Conservation (phyloP, 1,140 invertebrate genomes). For the Chlorops oryzae region DNA sequence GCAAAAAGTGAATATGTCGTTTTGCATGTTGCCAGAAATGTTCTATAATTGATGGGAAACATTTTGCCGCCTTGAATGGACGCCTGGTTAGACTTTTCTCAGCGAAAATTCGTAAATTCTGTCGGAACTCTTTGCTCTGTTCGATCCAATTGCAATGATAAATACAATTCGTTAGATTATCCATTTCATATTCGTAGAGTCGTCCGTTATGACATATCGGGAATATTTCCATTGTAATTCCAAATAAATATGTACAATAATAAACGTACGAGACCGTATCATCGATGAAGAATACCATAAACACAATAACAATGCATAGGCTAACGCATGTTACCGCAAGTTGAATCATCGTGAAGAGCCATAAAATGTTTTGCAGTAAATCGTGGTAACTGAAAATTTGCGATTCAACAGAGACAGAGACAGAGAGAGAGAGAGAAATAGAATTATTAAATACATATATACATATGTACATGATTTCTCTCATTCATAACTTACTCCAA, state of each 20-base stretch:
- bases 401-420: too few species aligned
- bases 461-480: background rate
- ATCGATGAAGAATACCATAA: constrained; percentile 5
- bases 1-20: constrained; percentile 6
- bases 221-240: constrained; percentile 5
- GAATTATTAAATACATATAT: too few species aligned
- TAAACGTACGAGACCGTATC: constrained; percentile 5
- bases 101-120: constrained; percentile 7
- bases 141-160: constrained; percentile 7
- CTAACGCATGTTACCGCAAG: constrained; percentile 1
- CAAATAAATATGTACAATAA: constrained; percentile 3
- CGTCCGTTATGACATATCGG: constrained; percentile 9
- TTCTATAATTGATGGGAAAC: constrained; percentile 4
- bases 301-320: constrained; percentile 3
- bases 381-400: too few species aligned
- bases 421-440: too few species aligned
- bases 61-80: constrained; percentile 1
- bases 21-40: constrained; percentile 1
- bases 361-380: constrained; percentile 3
- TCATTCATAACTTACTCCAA: constrained; percentile 6
- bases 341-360: constrained; percentile 6
- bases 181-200: constrained; percentile 9
- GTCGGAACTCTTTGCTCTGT: background rate
- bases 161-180: constrained; percentile 2
- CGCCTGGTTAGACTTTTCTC: background rate